Conservation (phyloP, 1,140 invertebrate species). For the Ceratitis capitata region DNA sequence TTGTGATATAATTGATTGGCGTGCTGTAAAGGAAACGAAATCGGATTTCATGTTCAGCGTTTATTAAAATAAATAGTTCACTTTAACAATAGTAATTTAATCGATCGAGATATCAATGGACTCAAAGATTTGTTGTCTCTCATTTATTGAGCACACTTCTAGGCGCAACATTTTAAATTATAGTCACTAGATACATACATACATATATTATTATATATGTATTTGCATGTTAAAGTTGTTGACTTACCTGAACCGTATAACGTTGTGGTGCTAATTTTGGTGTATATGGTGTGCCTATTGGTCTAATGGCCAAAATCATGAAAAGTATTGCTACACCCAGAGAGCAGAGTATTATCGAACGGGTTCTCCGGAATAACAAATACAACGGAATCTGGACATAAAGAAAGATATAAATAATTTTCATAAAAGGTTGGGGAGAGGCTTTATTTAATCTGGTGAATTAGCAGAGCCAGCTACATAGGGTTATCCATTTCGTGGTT, state of each 20-base stretch:
- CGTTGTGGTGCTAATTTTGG: slow-evolving; percentile 74
- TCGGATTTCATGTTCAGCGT: too few relatives aligned
- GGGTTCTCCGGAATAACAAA: slow-evolving; percentile 59
- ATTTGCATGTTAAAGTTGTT: background rate
- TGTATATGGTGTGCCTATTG: slow-evolving; percentile 81
- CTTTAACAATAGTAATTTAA: too few relatives aligned
- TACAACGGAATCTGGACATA: slow-evolving; percentile 52
- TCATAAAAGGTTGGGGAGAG: background rate
- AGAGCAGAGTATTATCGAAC: slow-evolving; percentile 55
- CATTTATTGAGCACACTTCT: too few relatives aligned
- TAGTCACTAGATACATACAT: background rate
- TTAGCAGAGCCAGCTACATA: too few relatives aligned
- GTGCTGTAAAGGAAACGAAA: slow-evolving; percentile 66
- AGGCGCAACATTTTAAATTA: too few relatives aligned
- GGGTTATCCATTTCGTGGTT: too few relatives aligned
- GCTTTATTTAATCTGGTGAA: too few relatives aligned
- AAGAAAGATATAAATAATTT: background rate
- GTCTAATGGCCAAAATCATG: slow-evolving; percentile 72
- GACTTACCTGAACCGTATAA: slow-evolving; percentile 74
- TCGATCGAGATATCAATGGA: too few relatives aligned
- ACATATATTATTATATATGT: background rate
- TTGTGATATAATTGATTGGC: slow-evolving; percentile 71
- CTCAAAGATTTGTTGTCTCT: too few relatives aligned
- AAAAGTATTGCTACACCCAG: slow-evolving; percentile 73
- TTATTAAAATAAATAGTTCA: too few relatives aligned